Conservation (phyloP, 2,113 vertebrate species). For the Cryptomyrus ogoouensis region DNA sequence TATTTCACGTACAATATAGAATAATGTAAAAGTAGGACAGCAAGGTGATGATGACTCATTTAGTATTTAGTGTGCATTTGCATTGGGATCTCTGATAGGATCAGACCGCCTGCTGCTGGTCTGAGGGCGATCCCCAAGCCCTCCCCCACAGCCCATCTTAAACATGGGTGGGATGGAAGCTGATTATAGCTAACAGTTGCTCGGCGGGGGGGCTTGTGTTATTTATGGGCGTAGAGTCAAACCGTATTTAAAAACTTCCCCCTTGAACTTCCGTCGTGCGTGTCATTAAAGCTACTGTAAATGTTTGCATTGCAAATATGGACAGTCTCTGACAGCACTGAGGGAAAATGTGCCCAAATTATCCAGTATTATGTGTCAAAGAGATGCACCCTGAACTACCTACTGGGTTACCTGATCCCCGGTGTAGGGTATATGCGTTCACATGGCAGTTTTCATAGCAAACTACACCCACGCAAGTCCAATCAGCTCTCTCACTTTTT, state of each 20-base stretch:
- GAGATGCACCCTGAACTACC: slow-evolving; percentile 35
- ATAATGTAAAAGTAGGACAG: background rate
- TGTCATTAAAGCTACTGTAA: background rate
- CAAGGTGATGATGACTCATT: background rate
- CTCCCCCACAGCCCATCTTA: background rate
- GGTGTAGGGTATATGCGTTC: slow-evolving; percentile 56
- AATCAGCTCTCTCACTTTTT: slow-evolving; percentile 50
- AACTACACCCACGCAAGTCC: slow-evolving; percentile 65
- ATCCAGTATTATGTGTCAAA: slow-evolving; percentile 22
- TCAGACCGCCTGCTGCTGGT: background rate
- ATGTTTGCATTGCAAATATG: background rate
- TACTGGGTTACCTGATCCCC: slow-evolving; percentile 34
- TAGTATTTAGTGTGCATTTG: background rate
- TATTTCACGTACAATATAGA: background rate
- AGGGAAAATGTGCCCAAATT: background rate
- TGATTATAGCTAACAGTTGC: background rate
- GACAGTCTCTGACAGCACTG: background rate
- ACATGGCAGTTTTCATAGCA: slow-evolving; percentile 64
- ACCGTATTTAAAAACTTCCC: background rate
- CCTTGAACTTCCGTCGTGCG: background rate
- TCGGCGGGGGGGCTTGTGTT: background rate
- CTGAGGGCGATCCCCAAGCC: background rate
- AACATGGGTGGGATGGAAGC: background rate
- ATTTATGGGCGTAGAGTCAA: background rate
- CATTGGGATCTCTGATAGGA: background rate